Evolutionary conservation across 2,113 vertebrate species (phyloP).

Genomic region (Zosterops japonicus): DNA sequence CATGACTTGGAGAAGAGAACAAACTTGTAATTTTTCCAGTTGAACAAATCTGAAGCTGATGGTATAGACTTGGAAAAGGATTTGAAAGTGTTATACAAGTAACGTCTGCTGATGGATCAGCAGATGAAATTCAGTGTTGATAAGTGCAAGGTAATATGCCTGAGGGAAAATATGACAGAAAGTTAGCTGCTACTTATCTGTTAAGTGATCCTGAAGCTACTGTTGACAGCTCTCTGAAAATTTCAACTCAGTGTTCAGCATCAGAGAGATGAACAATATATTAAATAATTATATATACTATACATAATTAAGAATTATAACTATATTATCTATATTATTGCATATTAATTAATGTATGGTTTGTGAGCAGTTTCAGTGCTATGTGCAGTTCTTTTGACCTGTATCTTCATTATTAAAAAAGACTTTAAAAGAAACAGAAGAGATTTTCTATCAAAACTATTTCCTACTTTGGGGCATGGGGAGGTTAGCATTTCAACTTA

Average conservation of each 20-base stretch:
- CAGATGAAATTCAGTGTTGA: not conserved
- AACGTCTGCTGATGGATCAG: not conserved
- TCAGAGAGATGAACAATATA: not conserved
- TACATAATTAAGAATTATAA: too few species aligned
- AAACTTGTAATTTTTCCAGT: not conserved
- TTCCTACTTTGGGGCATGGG: not conserved
- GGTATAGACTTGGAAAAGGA: not conserved
- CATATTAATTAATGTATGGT: not conserved
- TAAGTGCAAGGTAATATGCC: not conserved
- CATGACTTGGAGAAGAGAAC: not conserved
- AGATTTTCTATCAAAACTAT: not conserved
- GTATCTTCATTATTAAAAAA: not conserved
- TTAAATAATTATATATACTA: not conserved
- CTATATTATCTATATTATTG: not conserved
- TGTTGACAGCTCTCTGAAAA: not conserved
- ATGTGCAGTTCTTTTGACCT: not conserved
- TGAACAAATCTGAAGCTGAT: not conserved
- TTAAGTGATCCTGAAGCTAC: not conserved
- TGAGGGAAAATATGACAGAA: not conserved
- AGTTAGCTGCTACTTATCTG: not conserved
- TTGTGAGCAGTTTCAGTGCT: not conserved
- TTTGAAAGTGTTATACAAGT: not conserved
- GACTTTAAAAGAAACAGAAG: not conserved
- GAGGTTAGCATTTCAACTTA: not conserved
- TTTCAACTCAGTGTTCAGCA: not conserved